Percentiles rank a stretch among this genome's conserved stretches.
These are phyloP conservation scores for Hassar affinis DNA, from an alignment of 2,113 vertebrate species.

Conservation along the genomic window DNA sequence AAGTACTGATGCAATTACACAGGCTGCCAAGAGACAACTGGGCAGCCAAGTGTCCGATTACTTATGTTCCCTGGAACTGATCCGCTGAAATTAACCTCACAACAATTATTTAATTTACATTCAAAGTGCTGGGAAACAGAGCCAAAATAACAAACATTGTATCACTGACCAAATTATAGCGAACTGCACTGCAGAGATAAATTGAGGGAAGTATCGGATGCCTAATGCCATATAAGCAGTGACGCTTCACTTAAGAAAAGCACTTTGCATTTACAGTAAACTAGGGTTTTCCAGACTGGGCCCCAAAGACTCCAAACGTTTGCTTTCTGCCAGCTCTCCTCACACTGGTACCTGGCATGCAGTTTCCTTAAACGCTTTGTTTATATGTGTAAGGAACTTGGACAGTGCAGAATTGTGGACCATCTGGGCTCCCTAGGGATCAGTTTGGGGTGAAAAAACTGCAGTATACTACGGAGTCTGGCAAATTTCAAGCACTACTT, in stretches of 20 bases:
- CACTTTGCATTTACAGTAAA: conserved; percentile 8
- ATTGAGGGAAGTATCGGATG: neutral
- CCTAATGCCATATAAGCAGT: neutral
- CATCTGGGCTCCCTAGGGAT: conserved; percentile 15
- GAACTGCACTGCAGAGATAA: neutral
- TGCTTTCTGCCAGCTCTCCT: neutral
- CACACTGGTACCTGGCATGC: neutral
- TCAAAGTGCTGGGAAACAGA: neutral
- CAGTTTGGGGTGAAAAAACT: neutral
- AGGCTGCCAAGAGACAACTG: neutral
- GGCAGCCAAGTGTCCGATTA: conserved; percentile 15
- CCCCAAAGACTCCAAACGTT: neutral
- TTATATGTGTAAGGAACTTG: neutral
- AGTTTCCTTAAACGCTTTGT: conserved; percentile 14
- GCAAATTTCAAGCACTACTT: conserved; percentile 24
- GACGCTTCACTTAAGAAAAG: conserved; percentile 1
- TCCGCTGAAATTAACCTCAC: neutral
- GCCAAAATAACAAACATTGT: neutral
- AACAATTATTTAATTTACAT: conserved; percentile 1
- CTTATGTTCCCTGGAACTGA: neutral
- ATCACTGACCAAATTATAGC: neutral
- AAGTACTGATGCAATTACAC: neutral
- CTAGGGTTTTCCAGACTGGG: neutral
- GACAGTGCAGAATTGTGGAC: neutral
- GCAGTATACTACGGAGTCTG: conserved; percentile 6